phyloP scores from a whole-genome alignment of 2,888 invertebrate genomes.

The Argyresthia albistria region DNA sequence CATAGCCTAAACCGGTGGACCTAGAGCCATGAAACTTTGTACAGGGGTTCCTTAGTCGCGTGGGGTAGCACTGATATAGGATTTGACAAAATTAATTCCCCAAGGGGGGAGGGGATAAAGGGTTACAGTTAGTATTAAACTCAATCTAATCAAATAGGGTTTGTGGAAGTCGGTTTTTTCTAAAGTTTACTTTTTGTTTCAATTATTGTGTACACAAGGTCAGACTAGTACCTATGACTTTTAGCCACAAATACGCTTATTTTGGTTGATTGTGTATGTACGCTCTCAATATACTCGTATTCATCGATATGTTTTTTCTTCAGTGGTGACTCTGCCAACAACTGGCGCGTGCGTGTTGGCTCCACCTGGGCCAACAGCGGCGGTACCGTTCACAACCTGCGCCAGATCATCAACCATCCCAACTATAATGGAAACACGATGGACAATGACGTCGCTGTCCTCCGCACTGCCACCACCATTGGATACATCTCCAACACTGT shows the following conservation, averaged over 20 bases:
- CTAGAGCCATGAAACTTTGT: too few relatives aligned
- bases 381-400: neutral
- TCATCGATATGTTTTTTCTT: neutral
- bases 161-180: too few relatives aligned
- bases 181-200: too few relatives aligned
- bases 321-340: neutral
- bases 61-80: too few relatives aligned
- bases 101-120: too few relatives aligned
- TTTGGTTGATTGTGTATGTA: neutral
- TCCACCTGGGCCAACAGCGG: slow-evolving; percentile 7
- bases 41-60: too few relatives aligned
- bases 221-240: too few relatives aligned
- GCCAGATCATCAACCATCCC: neutral
- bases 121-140: too few relatives aligned
- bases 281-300: neutral
- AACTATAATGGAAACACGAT: neutral
- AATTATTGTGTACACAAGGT: too few relatives aligned
- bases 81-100: too few relatives aligned
- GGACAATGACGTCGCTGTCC: slow-evolving; percentile 3
- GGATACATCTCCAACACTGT: neutral
- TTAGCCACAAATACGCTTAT: neutral
- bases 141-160: too few relatives aligned
- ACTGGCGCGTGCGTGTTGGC: slow-evolving; percentile 3
- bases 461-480: slow-evolving; percentile 2
- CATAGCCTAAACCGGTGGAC: too few relatives aligned